Percentiles rank a stretch among this genome's conserved stretches.
These are phyloP conservation scores for Neoarius graeffei DNA, from an alignment of 2,113 vertebrate species.

Conservation along the genomic window DNA sequence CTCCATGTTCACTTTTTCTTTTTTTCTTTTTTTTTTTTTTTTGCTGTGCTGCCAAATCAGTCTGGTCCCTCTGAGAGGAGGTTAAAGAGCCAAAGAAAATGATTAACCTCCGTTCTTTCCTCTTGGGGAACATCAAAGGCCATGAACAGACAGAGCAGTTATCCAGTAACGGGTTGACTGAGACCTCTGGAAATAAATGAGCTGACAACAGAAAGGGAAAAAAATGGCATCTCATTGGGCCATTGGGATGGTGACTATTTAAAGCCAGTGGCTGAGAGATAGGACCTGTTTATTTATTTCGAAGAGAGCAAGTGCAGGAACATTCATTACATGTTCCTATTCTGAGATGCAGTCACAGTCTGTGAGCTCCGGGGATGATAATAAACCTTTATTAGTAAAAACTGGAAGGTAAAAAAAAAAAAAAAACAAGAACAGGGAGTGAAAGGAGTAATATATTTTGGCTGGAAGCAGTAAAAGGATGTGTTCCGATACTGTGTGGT, in stretches of 20 bases:
- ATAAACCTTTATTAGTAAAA: neutral
- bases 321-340: too few relatives aligned
- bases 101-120: slow-evolving; percentile 48
- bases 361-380: neutral
- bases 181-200: slow-evolving; percentile 18
- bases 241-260: neutral
- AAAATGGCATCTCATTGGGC: neutral
- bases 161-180: slow-evolving; percentile 18
- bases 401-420: neutral
- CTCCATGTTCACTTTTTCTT: neutral
- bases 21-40: neutral
- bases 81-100: slow-evolving; percentile 38
- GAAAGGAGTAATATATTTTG: neutral
- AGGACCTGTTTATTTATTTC: neutral
- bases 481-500: too few relatives aligned
- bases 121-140: slow-evolving; percentile 37
- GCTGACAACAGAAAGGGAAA: neutral
- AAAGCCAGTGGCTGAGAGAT: neutral
- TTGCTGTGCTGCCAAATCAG: slow-evolving; percentile 36
- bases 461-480: neutral
- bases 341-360: too few relatives aligned
- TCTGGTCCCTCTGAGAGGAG: slow-evolving; percentile 25
- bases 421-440: neutral
- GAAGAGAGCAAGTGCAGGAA: neutral
- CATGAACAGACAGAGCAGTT: neutral